Evolutionary conservation across 2,888 invertebrate species (phyloP).

Genomic region (Drosophila prostipennis): DNA sequence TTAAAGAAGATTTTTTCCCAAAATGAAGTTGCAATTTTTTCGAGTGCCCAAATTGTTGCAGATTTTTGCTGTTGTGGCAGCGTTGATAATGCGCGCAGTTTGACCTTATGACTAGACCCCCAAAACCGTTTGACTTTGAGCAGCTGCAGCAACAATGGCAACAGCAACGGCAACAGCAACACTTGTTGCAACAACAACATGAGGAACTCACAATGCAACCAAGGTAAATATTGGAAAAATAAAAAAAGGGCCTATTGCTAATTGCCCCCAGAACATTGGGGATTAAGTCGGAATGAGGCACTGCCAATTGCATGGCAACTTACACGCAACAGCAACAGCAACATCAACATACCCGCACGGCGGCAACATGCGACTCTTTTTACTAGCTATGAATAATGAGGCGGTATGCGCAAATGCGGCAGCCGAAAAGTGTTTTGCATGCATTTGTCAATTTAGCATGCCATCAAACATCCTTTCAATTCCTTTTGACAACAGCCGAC

Average conservation of each 20-base stretch:
- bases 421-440: conserved; percentile 71
- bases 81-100: conserved; percentile 52
- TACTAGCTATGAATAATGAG: conserved; percentile 69
- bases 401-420: conserved; percentile 49
- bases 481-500: conserved; percentile 71
- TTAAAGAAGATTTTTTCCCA: background rate
- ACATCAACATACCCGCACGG: conserved; percentile 12
- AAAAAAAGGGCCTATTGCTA: background rate
- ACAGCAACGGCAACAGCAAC: conserved; percentile 16
- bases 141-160: conserved; percentile 7
- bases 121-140: conserved; percentile 47
- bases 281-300: conserved; percentile 1
- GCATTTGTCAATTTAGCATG: conserved; percentile 83
- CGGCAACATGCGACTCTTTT: conserved; percentile 47
- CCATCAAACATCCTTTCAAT: conserved; percentile 82
- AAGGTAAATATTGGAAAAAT: background rate
- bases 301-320: conserved; percentile 48
- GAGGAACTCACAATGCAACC: background rate
- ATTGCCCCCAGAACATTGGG: conserved; percentile 20
- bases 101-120: conserved; percentile 64
- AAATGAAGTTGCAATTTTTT: background rate
- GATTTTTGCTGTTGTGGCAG: background rate
- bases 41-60: conserved; percentile 19
- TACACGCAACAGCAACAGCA: conserved; percentile 46
- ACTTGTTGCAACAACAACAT: conserved; percentile 38